Evolutionary conservation across 2,888 invertebrate species (phyloP).

Genomic region (Caenorhabditis sinica): DNA sequence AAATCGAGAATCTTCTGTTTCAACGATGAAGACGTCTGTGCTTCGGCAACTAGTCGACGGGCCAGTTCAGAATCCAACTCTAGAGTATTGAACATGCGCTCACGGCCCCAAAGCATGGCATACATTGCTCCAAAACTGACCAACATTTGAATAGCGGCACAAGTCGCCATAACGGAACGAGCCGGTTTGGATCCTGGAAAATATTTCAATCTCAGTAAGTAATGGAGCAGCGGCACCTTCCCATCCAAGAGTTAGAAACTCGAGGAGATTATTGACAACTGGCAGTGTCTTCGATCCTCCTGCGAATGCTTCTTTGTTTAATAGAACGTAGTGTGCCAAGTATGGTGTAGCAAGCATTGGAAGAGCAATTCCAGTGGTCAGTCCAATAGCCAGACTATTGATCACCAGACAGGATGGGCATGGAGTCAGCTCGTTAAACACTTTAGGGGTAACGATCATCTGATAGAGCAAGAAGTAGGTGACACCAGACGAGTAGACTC

Average conservation of each 20-base stretch:
- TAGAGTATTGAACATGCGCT: slow-evolving; percentile 77
- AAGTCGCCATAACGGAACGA: slow-evolving; percentile 58
- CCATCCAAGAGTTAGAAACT: slow-evolving; percentile 71
- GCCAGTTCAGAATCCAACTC: slow-evolving; percentile 79
- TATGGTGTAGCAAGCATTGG: slow-evolving; percentile 79
- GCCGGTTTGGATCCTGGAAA: slow-evolving; percentile 68
- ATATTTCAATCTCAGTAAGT: background rate
- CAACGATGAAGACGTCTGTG: slow-evolving; percentile 60
- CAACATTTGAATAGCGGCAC: slow-evolving; percentile 71
- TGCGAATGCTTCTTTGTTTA: slow-evolving; percentile 45
- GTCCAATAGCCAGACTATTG: slow-evolving; percentile 68
- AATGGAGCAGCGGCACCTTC: slow-evolving; percentile 38
- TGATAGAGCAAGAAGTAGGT: slow-evolving; percentile 75
- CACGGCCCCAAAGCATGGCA: slow-evolving; percentile 77
- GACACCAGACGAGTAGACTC: slow-evolving; percentile 77
- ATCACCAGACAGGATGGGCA: slow-evolving; percentile 71
- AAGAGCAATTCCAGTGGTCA: slow-evolving; percentile 73
- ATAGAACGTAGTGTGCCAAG: slow-evolving; percentile 74
- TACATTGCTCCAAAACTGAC: slow-evolving; percentile 75
- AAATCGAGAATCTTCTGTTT: slow-evolving; percentile 68
- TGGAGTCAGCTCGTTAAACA: slow-evolving; percentile 67
- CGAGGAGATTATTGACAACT: slow-evolving; percentile 66
- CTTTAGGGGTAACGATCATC: slow-evolving; percentile 63
- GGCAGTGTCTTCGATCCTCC: slow-evolving; percentile 25
- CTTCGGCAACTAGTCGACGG: slow-evolving; percentile 67